Evolutionary conservation across 2,113 vertebrate species (phyloP), one percentile per base, ranked within the genome.

Genomic region (Microcebus jonahi): DNA sequence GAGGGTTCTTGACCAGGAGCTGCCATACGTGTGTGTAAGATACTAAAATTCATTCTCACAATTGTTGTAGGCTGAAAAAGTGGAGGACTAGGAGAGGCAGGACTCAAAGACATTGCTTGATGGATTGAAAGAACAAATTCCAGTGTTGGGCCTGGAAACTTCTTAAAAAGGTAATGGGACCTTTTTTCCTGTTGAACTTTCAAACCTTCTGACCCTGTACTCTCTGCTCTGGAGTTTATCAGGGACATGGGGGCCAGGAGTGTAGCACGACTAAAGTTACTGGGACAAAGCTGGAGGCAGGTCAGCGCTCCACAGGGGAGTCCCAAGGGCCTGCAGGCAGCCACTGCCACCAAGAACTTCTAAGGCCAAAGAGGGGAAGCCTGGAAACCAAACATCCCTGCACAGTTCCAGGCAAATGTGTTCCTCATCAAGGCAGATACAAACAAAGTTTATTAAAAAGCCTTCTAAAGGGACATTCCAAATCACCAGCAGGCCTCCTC

Each of bases 391-490:
- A 99, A 99, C 99, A 99, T 99, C 99, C 99, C 99, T 98, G 98
- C 98, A 98, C 98, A 97, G 98, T 98, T 98, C 98, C 98, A 96
- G 98, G 99, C 99, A 99, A 99, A 99, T 99, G 99, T 99, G 99
- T 99, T 99, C 99, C 98, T 99, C 99, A 99, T 99, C 99, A 99
- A 99, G 98, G 97, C 98, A 99, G 99, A 99, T 98, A 99, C 99
- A 99, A 99, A 99, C 99, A 99, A 99, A 99, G 99, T 99, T 99
- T 99, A 99, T 99, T 99, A 99, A 99, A 99, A 99, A 98, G 98
- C 97, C 97, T 97, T 98, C 97, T 98, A 98, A 98, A 97, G 97
- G 96, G 98, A 96, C 98, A 97, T 99, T 98, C 98, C 98, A 98
- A 98, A 98, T 98, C 98, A 98, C 98, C 96, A 98, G 98, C 98